These are phyloP conservation scores for Drosophila saltans DNA, from an alignment of 1,140 invertebrate genomes.

Conservation along the genomic window DNA sequence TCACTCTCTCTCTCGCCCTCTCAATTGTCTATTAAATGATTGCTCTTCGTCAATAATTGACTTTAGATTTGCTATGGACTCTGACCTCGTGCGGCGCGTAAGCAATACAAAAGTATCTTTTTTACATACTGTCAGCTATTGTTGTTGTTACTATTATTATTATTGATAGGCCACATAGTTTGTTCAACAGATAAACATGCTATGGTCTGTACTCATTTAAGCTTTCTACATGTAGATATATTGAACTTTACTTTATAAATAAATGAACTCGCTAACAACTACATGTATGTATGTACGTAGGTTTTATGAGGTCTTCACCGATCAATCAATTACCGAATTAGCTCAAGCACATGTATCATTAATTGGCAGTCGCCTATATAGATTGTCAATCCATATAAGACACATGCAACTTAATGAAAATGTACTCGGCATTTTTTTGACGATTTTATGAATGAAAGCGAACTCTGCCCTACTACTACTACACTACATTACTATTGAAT, in stretches of 20 bases:
- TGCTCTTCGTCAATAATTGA: conserved; percentile 17
- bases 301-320: conserved; percentile 16
- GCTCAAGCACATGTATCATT: conserved; percentile 39
- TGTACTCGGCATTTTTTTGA: conserved; percentile 35
- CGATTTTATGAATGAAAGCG: conserved; percentile 33
- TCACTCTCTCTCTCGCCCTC: not conserved
- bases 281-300: not conserved
- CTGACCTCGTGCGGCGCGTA: not conserved
- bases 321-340: conserved; percentile 40
- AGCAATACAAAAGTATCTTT: not conserved
- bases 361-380: conserved; percentile 32
- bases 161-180: not conserved
- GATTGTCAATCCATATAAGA: conserved; percentile 10
- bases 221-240: not conserved
- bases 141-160: not conserved
- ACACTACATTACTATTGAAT: not conserved
- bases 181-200: conserved; percentile 8
- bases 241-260: conserved; percentile 5
- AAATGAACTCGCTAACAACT: not conserved
- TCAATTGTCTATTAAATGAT: conserved; percentile 9
- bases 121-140: not conserved
- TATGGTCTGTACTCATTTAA: not conserved
- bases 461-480: not conserved
- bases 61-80: conserved; percentile 11
- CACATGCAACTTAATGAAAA: conserved; percentile 42